Evolutionary conservation across 2,113 vertebrate species (phyloP).

Genomic region (Plecotus auritus): DNA sequence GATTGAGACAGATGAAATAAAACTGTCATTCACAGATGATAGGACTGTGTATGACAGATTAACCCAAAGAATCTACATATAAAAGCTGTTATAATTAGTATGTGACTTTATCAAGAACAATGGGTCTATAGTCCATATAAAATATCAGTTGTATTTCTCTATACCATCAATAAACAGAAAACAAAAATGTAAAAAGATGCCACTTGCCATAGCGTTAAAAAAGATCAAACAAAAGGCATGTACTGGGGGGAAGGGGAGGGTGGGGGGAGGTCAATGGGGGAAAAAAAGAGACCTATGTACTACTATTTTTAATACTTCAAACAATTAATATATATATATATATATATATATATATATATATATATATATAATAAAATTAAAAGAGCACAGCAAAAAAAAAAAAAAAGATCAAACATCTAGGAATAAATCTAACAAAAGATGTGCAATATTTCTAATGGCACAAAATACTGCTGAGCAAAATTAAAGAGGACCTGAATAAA

Average conservation of each 20-base stretch:
- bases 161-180: not conserved
- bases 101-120: not conserved
- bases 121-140: not conserved
- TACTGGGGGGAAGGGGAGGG: too few species aligned
- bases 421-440: slow-evolving; percentile 13
- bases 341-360: too few species aligned
- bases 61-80: not conserved
- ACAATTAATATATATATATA: too few species aligned
- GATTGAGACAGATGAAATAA: not conserved
- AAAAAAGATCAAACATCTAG: not conserved
- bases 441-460: not conserved
- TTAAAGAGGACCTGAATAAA: not conserved
- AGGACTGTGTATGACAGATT: not conserved
- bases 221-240: not conserved
- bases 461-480: not conserved
- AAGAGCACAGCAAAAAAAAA: too few species aligned
- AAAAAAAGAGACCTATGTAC: too few species aligned
- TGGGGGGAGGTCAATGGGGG: too few species aligned
- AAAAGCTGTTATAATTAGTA: not conserved
- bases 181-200: not conserved
- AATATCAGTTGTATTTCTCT: not conserved
- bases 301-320: too few species aligned
- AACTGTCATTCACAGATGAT: not conserved
- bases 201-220: not conserved
- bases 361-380: too few species aligned